Evolutionary conservation across 1,140 invertebrate genomes (phyloP), one percentile per base, ranked within the genome.

Genomic region (Helicoverpa armigera): DNA sequence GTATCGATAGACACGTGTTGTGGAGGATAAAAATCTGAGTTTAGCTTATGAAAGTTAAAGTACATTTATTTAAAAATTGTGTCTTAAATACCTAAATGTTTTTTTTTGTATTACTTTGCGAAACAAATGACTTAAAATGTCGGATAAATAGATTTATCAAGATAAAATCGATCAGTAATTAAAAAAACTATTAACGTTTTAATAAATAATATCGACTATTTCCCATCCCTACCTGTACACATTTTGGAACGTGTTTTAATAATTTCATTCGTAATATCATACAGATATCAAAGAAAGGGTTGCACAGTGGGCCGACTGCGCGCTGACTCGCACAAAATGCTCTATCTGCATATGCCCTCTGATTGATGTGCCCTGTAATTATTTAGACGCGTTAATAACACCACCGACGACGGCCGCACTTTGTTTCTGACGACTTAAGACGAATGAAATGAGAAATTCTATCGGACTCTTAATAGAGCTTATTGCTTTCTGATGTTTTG

Each of bases 361-460:
- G 95, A 95, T 95, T 95, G 95, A 95, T 95, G 95, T 93, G 89
- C 94, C 90, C 94, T 95, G 92, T 95, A 95, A 95, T 95, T 95
- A 95, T 95, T 93, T 91, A 91, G 95, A 95, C 94, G 91, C 91
- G 92, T 92, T 95, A 95, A 95, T 95, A 95, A 95, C 92, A 95
- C 94, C 92, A 91, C 93, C 89, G 93, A 89, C 80, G 90, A 93
- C 87, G 91, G 89, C 87, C 89, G 92, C 93, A 94, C 93, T 94
- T 91, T 92, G 92, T 93, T 94, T 93, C 88, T 94, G 92, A 94
- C 91, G 93, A 94, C 92, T 94, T 89, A 94, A 95, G 92, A 94
- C 94, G 90, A 95, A 94, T 93, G 90, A 94, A 94, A 94, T 92
- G 92, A 94, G 92, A 94, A 95, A 92, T 90, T 94, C 92, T 95